These are phyloP conservation scores for Neoitamus cyanurus DNA, from an alignment of 2,888 invertebrate species.

Conservation along the genomic window DNA sequence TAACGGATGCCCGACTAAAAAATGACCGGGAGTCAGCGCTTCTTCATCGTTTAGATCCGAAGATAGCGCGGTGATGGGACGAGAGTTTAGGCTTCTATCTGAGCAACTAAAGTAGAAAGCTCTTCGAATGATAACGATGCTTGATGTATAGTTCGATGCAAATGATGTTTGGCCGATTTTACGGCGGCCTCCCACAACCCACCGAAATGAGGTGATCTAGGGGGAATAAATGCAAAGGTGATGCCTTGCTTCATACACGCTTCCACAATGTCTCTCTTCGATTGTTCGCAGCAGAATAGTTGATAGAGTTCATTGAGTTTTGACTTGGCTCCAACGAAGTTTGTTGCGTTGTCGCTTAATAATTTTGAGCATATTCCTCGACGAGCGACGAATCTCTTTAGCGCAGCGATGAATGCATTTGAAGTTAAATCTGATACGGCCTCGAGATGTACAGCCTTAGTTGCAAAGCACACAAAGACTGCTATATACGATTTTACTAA, in stretches of 20 bases:
- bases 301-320: neutral
- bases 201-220: slow-evolving; percentile 56
- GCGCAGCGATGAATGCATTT: neutral
- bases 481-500: neutral
- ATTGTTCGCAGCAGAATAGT: neutral
- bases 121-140: slow-evolving; percentile 55
- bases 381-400: neutral
- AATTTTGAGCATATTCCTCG: neutral
- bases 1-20: neutral
- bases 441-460: slow-evolving; percentile 51
- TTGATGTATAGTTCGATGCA: slow-evolving; percentile 54
- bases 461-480: slow-evolving; percentile 50
- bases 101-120: slow-evolving; percentile 53
- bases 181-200: slow-evolving; percentile 58
- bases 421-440: slow-evolving; percentile 47
- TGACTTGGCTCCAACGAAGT: neutral
- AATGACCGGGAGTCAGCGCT: neutral
- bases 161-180: slow-evolving; percentile 56
- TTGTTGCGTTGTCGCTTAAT: neutral
- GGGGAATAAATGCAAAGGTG: slow-evolving; percentile 57
- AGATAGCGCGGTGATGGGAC: slow-evolving; percentile 52
- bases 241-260: slow-evolving; percentile 47
- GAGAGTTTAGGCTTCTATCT: slow-evolving; percentile 55
- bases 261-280: neutral
- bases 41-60: slow-evolving; percentile 31